Conservation (phyloP, 1,140 invertebrate species). For the Drosophila parvula region DNA sequence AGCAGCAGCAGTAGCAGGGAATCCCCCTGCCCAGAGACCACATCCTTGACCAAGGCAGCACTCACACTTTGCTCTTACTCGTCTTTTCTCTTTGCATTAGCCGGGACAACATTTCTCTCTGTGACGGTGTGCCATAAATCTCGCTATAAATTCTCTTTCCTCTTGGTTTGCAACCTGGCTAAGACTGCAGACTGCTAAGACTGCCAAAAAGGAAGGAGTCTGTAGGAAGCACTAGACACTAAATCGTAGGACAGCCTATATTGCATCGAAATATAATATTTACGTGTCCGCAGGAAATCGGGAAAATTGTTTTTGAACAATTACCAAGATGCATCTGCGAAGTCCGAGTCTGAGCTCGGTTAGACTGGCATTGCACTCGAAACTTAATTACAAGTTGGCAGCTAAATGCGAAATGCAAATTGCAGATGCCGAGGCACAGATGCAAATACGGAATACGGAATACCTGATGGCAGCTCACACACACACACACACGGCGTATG, state of each 20-base stretch:
- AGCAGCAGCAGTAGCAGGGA: neutral
- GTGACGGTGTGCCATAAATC: constrained; percentile 43
- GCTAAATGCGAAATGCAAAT: constrained; percentile 62
- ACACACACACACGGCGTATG: constrained; percentile 61
- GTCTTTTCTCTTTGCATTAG: constrained; percentile 11
- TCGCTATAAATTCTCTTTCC: constrained; percentile 49
- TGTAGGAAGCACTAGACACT: too few species aligned
- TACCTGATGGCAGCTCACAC: constrained; percentile 49
- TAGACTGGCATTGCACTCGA: constrained; percentile 71
- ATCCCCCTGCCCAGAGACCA: neutral
- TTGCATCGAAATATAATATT: constrained; percentile 11
- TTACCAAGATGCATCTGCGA: constrained; percentile 25
- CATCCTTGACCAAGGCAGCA: neutral
- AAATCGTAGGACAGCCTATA: neutral
- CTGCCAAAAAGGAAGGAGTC: neutral
- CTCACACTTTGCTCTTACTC: neutral
- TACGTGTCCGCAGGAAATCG: neutral
- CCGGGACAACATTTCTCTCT: constrained; percentile 12
- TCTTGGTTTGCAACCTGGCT: constrained; percentile 59
- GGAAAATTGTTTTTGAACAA: constrained; percentile 9
- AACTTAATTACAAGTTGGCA: constrained; percentile 72
- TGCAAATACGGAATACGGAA: constrained; percentile 21
- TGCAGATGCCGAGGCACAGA: constrained; percentile 13
- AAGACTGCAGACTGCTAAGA: neutral
- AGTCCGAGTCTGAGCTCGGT: constrained; percentile 21